Conservation (phyloP, 1,140 invertebrate species). For the Trichonephila inaurata region DNA sequence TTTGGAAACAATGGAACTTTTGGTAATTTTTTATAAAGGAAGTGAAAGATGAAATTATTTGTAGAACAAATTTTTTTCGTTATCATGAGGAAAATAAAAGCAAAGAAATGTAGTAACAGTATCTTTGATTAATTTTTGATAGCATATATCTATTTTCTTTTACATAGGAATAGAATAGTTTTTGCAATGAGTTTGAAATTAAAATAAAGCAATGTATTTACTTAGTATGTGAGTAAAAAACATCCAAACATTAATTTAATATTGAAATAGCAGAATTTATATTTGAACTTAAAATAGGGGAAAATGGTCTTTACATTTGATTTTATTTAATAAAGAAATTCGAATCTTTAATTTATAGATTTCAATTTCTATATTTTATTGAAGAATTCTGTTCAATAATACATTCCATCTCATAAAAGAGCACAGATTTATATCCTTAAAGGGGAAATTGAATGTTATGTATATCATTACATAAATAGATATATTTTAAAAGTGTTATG, state of each 20-base stretch:
- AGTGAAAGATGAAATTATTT: neutral
- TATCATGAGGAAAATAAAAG: neutral
- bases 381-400: too few species aligned
- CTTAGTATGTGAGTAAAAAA: neutral
- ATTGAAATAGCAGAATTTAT: neutral
- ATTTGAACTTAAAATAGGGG: neutral
- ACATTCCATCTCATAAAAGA: too few species aligned
- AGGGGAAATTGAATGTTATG: too few species aligned
- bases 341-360: too few species aligned
- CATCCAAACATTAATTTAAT: neutral
- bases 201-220: neutral
- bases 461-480: too few species aligned
- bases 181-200: neutral
- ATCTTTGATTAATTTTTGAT: neutral
- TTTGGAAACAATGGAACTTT: conserved; percentile 29
- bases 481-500: too few species aligned
- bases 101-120: neutral
- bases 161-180: neutral
- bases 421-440: too few species aligned
- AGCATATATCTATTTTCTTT: neutral
- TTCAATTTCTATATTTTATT: too few species aligned
- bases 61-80: neutral
- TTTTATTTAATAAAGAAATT: too few species aligned
- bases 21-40: neutral
- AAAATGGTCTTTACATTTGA: too few species aligned